Evolutionary conservation across 2,797 vertebrate genomes (phyloP).

Genomic region (Scolopax rusticola): DNA sequence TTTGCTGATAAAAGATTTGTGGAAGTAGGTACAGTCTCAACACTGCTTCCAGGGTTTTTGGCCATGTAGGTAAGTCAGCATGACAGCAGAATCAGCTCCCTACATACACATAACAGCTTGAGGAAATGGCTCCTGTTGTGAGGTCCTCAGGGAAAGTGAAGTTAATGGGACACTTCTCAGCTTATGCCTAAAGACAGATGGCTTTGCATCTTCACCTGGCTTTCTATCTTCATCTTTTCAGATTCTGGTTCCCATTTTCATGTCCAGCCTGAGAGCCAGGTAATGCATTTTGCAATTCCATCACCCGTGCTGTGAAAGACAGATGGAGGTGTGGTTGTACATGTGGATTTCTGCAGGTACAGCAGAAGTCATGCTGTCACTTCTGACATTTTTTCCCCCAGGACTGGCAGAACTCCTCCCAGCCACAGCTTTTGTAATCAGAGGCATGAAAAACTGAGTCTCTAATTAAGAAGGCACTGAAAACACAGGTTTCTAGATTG

Average conservation of each 20-base stretch:
- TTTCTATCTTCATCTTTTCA: not conserved
- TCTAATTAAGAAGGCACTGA: slow-evolving; percentile 52
- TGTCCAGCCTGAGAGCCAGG: not conserved
- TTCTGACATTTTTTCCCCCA: not conserved
- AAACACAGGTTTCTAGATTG: not conserved
- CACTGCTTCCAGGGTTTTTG: not conserved
- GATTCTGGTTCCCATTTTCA: not conserved
- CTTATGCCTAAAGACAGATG: not conserved
- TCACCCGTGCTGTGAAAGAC: not conserved
- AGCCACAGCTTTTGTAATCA: not conserved
- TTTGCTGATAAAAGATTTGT: not conserved
- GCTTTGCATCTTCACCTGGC: too few species aligned
- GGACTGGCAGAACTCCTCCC: not conserved
- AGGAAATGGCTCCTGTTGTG: not conserved
- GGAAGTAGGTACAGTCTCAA: not conserved
- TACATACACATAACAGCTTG: not conserved
- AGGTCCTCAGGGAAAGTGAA: not conserved
- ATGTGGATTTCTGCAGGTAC: not conserved
- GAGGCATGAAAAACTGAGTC: not conserved
- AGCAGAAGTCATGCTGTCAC: not conserved
- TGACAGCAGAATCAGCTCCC: not conserved
- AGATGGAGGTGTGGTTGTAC: not conserved
- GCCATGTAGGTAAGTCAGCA: not conserved
- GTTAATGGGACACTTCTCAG: not conserved
- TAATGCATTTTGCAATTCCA: not conserved